Evolutionary conservation across 2,113 vertebrate species (phyloP).

Genomic region (Antigone vipio): DNA sequence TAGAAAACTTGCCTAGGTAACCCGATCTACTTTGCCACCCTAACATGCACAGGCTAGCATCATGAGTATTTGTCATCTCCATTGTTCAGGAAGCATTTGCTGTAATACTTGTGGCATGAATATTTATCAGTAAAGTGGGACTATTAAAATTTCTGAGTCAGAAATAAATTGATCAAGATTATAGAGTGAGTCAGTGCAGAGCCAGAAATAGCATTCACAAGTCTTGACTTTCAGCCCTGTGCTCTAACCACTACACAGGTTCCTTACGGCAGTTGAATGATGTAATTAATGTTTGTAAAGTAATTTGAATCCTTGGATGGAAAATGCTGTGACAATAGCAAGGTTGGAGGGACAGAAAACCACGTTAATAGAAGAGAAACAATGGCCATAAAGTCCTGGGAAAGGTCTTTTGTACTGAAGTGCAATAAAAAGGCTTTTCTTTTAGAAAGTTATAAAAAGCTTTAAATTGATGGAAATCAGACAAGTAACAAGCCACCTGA

Average conservation of each 20-base stretch:
- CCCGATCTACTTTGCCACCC: not conserved
- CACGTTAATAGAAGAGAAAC: not conserved
- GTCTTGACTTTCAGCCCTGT: slow-evolving; percentile 28
- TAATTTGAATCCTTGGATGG: not conserved
- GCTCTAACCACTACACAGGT: not conserved
- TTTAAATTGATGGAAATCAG: not conserved
- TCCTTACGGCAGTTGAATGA: not conserved
- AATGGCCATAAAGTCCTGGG: not conserved
- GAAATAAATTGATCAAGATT: slow-evolving; percentile 59
- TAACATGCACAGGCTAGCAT: not conserved
- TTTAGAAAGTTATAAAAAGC: not conserved
- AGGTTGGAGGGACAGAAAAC: not conserved
- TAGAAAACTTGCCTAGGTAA: not conserved
- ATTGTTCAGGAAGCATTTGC: slow-evolving; percentile 12
- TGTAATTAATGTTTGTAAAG: not conserved
- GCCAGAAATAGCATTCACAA: slow-evolving; percentile 59
- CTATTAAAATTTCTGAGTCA: slow-evolving; percentile 57
- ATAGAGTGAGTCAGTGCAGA: slow-evolving; percentile 42
- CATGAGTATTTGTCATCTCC: not conserved
- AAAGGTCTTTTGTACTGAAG: not conserved
- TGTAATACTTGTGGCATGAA: slow-evolving; percentile 18
- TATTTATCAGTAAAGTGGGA: slow-evolving; percentile 54
- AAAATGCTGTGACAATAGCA: slow-evolving; percentile 21
- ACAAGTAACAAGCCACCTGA: not conserved
- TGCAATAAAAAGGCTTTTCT: not conserved